These are phyloP conservation scores for Ovis aries DNA, from an alignment of 2,113 vertebrate genomes.

Conservation along the genomic window ARS-UI_Ramb_v3.0 NC_056068.1:70508501-70509000, in stretches of 20 bases:
- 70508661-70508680: background rate
- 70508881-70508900: background rate
- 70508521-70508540: background rate
- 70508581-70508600: background rate
- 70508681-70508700: background rate
- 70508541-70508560: background rate
- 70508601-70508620: background rate
- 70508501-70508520: rapidly evolving
- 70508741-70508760: rapidly evolving
- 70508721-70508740: background rate
- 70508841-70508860: background rate
- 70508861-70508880: background rate
- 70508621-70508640: background rate
- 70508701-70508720: background rate
- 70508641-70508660: background rate
- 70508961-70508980: background rate
- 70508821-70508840: background rate
- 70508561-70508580: background rate
- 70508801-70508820: background rate
- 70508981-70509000: background rate
- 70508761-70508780: rapidly evolving
- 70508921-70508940: background rate
- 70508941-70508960: background rate
- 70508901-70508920: background rate
- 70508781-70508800: background rate